Conservation (phyloP, 2,888 invertebrate genomes). For the Listrodromus nycthemerus region DNA sequence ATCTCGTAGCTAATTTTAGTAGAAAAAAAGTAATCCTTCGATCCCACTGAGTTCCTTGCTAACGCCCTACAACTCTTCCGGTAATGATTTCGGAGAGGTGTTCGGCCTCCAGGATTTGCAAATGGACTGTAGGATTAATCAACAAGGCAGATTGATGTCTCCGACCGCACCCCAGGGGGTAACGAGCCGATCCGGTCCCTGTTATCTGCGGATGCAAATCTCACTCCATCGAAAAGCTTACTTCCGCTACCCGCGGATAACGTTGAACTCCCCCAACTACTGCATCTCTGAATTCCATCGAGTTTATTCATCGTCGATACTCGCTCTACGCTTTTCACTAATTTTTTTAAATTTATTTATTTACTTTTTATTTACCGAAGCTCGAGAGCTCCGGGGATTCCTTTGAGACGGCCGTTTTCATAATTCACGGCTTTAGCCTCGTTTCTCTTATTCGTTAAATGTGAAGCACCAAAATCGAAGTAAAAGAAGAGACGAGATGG, state of each 20-base stretch:
- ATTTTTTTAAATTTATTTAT: neutral
- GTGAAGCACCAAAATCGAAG: too few relatives aligned
- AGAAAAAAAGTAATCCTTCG: slow-evolving; percentile 51
- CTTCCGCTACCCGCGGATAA: neutral
- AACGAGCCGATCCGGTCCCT: slow-evolving; percentile 55
- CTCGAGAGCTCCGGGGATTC: too few relatives aligned
- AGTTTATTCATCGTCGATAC: slow-evolving; percentile 20
- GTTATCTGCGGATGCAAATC: slow-evolving; percentile 39
- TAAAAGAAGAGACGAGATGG: too few relatives aligned
- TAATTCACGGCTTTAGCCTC: too few relatives aligned
- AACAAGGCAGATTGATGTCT: slow-evolving; percentile 41
- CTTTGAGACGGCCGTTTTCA: too few relatives aligned
- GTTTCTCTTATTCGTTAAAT: too few relatives aligned
- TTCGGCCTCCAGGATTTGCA: slow-evolving; percentile 56
- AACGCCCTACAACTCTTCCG: slow-evolving; percentile 7
- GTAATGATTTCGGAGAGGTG: slow-evolving; percentile 40
- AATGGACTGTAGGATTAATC: slow-evolving; percentile 61
- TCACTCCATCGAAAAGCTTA: slow-evolving; percentile 26
- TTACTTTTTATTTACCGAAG: too few relatives aligned
- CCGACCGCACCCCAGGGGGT: slow-evolving; percentile 54
- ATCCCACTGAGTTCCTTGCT: slow-evolving; percentile 5
- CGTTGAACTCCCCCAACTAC: neutral
- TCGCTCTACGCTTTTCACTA: neutral
- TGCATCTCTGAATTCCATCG: neutral
- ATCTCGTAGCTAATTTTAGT: slow-evolving; percentile 14